Conservation (phyloP, 1,140 invertebrate species). For the Oppia nitens region DNA sequence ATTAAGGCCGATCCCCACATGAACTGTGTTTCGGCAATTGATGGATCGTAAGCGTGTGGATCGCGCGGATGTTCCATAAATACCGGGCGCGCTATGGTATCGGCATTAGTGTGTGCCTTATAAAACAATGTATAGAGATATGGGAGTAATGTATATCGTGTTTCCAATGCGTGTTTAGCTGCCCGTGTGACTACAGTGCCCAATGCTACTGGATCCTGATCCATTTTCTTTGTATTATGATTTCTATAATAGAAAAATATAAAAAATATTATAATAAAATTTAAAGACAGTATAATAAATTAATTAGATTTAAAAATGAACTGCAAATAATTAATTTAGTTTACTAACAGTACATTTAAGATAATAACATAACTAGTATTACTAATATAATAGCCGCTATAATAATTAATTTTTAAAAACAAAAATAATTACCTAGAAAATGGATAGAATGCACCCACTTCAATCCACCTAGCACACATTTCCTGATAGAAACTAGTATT, state of each 20-base stretch:
- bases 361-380: too few species aligned
- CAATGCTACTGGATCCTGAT: slow-evolving; percentile 30
- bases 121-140: slow-evolving; percentile 42
- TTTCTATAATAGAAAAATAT: slow-evolving; percentile 39
- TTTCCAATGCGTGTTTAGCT: slow-evolving; percentile 40
- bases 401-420: too few species aligned
- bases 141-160: slow-evolving; percentile 56
- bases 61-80: slow-evolving; percentile 40
- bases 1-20: slow-evolving; percentile 30
- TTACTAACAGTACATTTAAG: too few species aligned
- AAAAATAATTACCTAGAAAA: slow-evolving; percentile 38
- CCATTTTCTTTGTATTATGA: slow-evolving; percentile 54
- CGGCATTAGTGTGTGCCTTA: slow-evolving; percentile 24
- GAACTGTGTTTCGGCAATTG: slow-evolving; percentile 47
- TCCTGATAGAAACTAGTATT: slow-evolving; percentile 27
- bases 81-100: slow-evolving; percentile 32
- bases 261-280: not conserved
- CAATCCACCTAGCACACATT: slow-evolving; percentile 60
- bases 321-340: too few species aligned
- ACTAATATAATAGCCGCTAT: too few species aligned
- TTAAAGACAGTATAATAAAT: not conserved
- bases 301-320: not conserved
- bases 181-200: slow-evolving; percentile 45
- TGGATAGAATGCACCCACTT: slow-evolving; percentile 38
- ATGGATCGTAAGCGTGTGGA: slow-evolving; percentile 35